Evolutionary conservation across 2,113 vertebrate species (phyloP).

Genomic region (Rhinoptilus africanus): DNA sequence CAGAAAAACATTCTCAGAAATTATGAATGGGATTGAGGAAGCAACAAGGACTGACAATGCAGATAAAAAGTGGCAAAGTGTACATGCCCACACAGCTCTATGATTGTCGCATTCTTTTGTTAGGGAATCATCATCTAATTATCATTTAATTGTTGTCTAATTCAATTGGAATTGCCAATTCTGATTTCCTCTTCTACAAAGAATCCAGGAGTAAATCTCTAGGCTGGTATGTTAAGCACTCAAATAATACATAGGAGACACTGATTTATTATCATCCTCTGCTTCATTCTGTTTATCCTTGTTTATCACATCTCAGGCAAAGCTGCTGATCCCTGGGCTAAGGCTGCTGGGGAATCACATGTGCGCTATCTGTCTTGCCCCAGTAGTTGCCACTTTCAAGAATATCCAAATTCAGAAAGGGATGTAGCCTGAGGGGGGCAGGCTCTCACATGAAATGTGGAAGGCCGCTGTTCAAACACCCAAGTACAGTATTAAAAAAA

Average conservation of each 20-base stretch:
- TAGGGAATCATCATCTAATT: background rate
- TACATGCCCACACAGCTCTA: background rate
- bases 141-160: background rate
- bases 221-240: background rate
- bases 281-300: background rate
- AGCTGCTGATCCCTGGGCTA: background rate
- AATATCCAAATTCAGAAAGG: background rate
- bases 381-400: background rate
- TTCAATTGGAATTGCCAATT: background rate
- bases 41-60: background rate
- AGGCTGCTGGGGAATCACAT: background rate
- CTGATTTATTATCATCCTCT: background rate
- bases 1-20: background rate
- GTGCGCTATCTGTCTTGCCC: background rate
- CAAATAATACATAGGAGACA: background rate
- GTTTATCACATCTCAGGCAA: background rate
- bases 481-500: background rate
- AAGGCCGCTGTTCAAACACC: background rate
- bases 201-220: background rate
- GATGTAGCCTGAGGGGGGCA: background rate
- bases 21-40: background rate
- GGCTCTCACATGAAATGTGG: background rate
- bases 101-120: accelerated
- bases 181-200: background rate
- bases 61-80: background rate